Conservation (phyloP, 2,888 invertebrate genomes). For the Agapetus fuscipes region DNA sequence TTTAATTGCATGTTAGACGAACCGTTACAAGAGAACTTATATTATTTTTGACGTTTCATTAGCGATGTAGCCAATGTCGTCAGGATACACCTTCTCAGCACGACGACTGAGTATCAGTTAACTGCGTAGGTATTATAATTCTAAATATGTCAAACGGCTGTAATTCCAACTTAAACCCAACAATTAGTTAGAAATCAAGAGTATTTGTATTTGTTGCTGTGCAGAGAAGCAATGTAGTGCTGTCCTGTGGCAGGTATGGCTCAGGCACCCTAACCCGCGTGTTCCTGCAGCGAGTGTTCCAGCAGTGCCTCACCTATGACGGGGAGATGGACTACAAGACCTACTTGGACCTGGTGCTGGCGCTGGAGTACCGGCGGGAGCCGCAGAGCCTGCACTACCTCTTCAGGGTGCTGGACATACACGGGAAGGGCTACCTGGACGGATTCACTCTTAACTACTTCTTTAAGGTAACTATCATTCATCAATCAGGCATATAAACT, state of each 20-base stretch:
- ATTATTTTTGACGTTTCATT: too few relatives aligned
- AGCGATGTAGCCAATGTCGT: too few relatives aligned
- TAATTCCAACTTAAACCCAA: too few relatives aligned
- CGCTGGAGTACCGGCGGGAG: constrained; percentile 84
- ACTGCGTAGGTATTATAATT: too few relatives aligned
- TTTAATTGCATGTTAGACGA: too few relatives aligned
- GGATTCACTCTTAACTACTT: constrained; percentile 88
- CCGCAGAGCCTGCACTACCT: constrained; percentile 87
- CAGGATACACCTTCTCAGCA: too few relatives aligned
- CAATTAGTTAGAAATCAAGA: too few relatives aligned
- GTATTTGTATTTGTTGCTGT: too few relatives aligned
- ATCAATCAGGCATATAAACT: not conserved
- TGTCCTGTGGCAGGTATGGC: constrained; percentile 74
- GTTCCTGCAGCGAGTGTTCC: constrained; percentile 88
- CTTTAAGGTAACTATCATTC: constrained; percentile 58
- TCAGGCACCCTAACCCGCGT: constrained; percentile 85
- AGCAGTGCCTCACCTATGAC: constrained; percentile 90
- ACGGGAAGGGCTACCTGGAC: constrained; percentile 78
- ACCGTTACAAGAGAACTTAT: too few relatives aligned
- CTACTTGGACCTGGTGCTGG: constrained; percentile 88
- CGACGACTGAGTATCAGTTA: too few relatives aligned
- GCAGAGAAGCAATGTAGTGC: too few relatives aligned
- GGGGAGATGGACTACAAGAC: constrained; percentile 97
- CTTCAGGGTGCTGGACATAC: constrained; percentile 84
- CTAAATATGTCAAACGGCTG: too few relatives aligned